These are phyloP conservation scores for Agelas oroides DNA, from an alignment of 37 sponge, comb jelly and placozoan species.

Conservation along the genomic window DNA sequence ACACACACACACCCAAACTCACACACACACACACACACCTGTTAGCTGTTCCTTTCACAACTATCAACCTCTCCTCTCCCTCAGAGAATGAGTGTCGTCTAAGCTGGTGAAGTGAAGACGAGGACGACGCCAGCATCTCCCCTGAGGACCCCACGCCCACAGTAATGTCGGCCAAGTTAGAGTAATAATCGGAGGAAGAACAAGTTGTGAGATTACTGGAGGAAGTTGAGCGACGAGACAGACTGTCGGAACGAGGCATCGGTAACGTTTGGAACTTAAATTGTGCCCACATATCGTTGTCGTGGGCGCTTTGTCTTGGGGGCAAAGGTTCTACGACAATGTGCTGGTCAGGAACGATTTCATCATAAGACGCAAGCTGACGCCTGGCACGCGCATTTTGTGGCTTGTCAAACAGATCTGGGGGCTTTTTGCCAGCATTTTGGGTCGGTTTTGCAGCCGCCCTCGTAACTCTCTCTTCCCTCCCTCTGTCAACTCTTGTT, in stretches of 20 bases:
- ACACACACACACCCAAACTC: too few species aligned
- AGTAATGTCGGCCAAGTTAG: slow-evolving; percentile 52
- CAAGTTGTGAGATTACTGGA: slow-evolving; percentile 41
- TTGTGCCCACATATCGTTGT: slow-evolving; percentile 63
- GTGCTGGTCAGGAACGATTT: slow-evolving; percentile 11
- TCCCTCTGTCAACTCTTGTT: too few species aligned
- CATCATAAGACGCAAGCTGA: background rate
- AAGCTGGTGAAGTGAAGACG: too few species aligned
- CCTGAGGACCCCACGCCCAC: slow-evolving; percentile 13
- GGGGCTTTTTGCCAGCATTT: too few species aligned
- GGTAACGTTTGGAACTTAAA: slow-evolving; percentile 41
- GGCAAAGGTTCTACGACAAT: slow-evolving; percentile 32
- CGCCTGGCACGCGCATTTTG: slow-evolving; percentile 9
- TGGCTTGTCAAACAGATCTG: background rate
- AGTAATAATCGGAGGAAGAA: slow-evolving; percentile 31
- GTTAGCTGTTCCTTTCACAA: slow-evolving; percentile 13
- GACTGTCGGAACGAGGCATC: background rate
- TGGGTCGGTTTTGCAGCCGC: too few species aligned
- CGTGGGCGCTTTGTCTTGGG: slow-evolving; percentile 15
- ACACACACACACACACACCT: too few species aligned
- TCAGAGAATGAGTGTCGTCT: slow-evolving; percentile 65
- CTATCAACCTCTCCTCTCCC: slow-evolving; percentile 35
- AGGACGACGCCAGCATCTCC: slow-evolving; percentile 2
- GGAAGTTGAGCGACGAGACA: slow-evolving; percentile 16
- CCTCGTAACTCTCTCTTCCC: too few species aligned